Conservation (phyloP, 2,888 invertebrate species). For the Cephalotes varians region DNA sequence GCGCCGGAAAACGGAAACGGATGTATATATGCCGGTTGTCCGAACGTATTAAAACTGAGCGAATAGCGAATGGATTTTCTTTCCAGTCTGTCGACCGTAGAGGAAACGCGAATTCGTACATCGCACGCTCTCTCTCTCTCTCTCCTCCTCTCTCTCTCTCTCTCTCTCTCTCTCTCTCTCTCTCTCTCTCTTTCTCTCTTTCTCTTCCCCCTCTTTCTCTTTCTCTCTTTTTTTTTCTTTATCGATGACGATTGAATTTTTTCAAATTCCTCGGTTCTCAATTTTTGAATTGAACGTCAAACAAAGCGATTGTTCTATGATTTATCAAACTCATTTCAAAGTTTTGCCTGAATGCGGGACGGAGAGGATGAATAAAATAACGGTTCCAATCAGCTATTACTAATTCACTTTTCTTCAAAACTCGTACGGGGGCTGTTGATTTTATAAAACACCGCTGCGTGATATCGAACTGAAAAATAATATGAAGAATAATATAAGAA, state of each 20-base stretch:
- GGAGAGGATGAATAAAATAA: constrained; percentile 1
- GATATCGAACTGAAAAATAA: background rate
- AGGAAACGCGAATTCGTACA: constrained; percentile 19
- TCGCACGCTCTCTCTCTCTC: too few species aligned
- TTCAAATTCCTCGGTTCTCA: constrained; percentile 26
- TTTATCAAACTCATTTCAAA: constrained; percentile 20
- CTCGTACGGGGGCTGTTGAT: background rate
- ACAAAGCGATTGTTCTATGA: background rate
- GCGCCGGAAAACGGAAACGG: constrained; percentile 67
- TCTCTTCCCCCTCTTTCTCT: background rate
- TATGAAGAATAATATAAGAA: background rate
- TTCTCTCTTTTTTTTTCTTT: background rate
- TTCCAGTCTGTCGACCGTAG: constrained; percentile 50
- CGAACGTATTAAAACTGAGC: constrained; percentile 63
- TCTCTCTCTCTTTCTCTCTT: background rate
- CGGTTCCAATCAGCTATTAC: constrained; percentile 23
- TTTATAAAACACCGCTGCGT: background rate
- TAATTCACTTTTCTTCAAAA: constrained; percentile 23
- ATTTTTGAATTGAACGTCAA: constrained; percentile 3
- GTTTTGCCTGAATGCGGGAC: background rate
- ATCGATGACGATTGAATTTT: constrained; percentile 8
- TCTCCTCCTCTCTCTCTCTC: background rate
- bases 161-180: background rate
- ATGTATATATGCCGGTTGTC: constrained; percentile 68
- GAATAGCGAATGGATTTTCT: constrained; percentile 68